Percentiles rank a stretch among this genome's conserved stretches.
Evolutionary conservation across 2,888 invertebrate genomes (phyloP).

Genomic region (Therioaphis trifolii): DNA sequence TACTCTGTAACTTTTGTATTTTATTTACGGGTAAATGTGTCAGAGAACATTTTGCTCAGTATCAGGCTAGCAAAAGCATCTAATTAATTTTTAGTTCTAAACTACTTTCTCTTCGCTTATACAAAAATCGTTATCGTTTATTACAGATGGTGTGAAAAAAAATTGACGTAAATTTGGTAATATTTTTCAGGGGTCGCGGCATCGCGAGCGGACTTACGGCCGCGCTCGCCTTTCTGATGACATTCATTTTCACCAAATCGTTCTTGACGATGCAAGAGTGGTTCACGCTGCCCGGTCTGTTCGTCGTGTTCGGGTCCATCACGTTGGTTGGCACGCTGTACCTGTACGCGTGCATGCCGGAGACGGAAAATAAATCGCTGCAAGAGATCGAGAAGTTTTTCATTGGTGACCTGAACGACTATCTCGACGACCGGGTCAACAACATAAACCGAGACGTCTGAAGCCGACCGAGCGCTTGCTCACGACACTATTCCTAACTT

Average conservation of each 20-base stretch:
- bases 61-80: too few species aligned
- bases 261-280: slow-evolving; percentile 66
- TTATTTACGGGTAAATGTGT: too few species aligned
- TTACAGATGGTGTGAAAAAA: too few species aligned
- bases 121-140: too few species aligned
- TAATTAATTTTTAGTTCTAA: too few species aligned
- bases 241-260: slow-evolving; percentile 72
- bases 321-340: slow-evolving; percentile 75
- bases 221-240: slow-evolving; percentile 72
- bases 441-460: not conserved
- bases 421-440: not conserved
- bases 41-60: too few species aligned
- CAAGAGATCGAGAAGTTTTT: slow-evolving; percentile 75
- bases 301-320: slow-evolving; percentile 67
- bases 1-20: too few species aligned
- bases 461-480: too few species aligned
- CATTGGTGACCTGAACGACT: slow-evolving; percentile 34
- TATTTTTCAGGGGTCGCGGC: slow-evolving; percentile 72
- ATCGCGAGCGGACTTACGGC: slow-evolving; percentile 72
- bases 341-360: slow-evolving; percentile 79
- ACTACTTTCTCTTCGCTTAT: too few species aligned
- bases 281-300: slow-evolving; percentile 65
- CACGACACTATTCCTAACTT: not conserved
- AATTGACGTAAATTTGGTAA: too few species aligned
- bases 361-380: slow-evolving; percentile 83